Evolutionary conservation across 2,797 vertebrate species (phyloP), one percentile per base, ranked within the genome.

Genomic region (Pseudopleuronectes americanus): DNA sequence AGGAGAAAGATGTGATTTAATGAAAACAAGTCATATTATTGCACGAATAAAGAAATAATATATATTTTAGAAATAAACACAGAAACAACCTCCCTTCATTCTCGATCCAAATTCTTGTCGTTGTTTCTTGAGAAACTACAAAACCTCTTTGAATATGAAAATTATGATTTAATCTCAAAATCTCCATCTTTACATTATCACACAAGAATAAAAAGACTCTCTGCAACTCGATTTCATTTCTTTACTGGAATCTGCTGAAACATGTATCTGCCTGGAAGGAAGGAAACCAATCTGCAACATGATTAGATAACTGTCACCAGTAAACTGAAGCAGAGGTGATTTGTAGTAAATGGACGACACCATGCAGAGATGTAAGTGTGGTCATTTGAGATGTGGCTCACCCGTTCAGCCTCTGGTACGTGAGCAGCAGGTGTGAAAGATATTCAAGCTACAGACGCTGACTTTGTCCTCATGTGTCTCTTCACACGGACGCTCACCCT

Each of bases 401-500:
- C 12, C 41, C 41, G 14, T 7, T 1, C 33, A 12, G 38, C 43
- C n/a, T 47, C 22, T 55, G 17, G 41, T 38, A 4, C 24, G 7
- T 43, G 31, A n/a, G 14, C 41, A 71, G 64, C 68, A 57, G 53
- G 59, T 70, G 41, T 8, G 22, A 43, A 23, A 22, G 16, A 54
- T 48, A 33, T 26, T 16, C 12, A 6, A 41, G 22, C 19, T 28
- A 22, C 2, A 22, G 12, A 38, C 43, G 10, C 53, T 84, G 48
- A 83, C 68, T 56, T 14, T 63, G 51, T 77, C 16, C 63, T 75
- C 57, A 12, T 77, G 66, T 78, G 68, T 91, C 76, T 78, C 65
- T 71, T 78, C 79, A 55, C 83, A 69, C 69, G 38, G 36, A 53
- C 17, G 48, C 76, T 78, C 63, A 79, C 83, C 87, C 71, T 77